A percentile compares a stretch with the other conserved stretches of the same genome.
These are phyloP conservation scores for Polyergus mexicanus DNA, from an alignment of 1,140 invertebrate genomes.

Conservation along the genomic window DNA sequence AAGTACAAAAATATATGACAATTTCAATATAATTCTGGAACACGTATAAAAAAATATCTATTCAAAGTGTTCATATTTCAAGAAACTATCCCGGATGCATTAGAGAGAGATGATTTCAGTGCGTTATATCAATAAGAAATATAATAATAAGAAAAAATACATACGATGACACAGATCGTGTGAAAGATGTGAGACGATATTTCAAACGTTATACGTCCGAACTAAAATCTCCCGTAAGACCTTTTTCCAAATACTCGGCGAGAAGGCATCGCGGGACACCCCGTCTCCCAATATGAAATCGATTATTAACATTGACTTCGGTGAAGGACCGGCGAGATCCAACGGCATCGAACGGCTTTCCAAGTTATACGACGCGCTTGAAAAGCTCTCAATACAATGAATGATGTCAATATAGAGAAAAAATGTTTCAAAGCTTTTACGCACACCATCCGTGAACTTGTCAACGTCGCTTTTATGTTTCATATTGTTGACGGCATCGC, in stretches of 20 bases:
- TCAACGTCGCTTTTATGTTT: constrained; percentile 59
- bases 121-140: constrained; percentile 16
- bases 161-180: not conserved
- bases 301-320: constrained; percentile 54
- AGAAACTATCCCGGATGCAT: not conserved
- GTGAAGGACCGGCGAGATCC: constrained; percentile 20
- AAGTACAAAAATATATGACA: constrained; percentile 7
- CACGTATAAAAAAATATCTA: not conserved
- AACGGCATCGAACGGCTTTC: constrained; percentile 55
- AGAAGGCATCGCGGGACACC: not conserved
- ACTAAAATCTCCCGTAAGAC: constrained; percentile 28
- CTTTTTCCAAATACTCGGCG: not conserved
- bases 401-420: constrained; percentile 69
- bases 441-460: constrained; percentile 51
- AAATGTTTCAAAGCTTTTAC: constrained; percentile 68
- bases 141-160: constrained; percentile 10
- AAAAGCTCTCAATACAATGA: constrained; percentile 71
- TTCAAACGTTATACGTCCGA: constrained; percentile 26
- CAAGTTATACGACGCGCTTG: constrained; percentile 64
- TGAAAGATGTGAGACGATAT: not conserved
- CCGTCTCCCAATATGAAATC: constrained; percentile 45
- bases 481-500: constrained; percentile 56
- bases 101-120: not conserved
- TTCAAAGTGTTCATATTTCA: not conserved
- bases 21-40: not conserved